phyloP scores from a whole-genome alignment of 2,888 invertebrate species.

The Cephus spinipes region DNA sequence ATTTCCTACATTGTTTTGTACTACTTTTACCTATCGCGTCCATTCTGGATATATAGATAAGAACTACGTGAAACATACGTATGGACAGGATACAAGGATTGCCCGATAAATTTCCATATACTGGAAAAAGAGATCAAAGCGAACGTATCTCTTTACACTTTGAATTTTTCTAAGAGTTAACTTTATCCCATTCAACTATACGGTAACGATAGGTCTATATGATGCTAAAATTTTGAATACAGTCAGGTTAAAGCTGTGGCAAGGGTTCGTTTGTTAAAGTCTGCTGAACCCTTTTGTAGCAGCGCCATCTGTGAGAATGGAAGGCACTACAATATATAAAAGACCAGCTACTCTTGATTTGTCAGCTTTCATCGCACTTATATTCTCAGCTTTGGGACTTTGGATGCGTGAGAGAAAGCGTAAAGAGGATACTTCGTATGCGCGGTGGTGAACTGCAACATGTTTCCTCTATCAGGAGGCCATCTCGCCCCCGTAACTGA shows the following conservation, averaged over 20 bases:
- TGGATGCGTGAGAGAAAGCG: constrained; percentile 25
- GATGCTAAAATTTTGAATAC: too few species aligned
- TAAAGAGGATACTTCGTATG: constrained; percentile 44
- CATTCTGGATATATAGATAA: not conserved
- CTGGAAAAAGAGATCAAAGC: not conserved
- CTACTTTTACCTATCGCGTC: not conserved
- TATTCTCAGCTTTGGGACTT: not conserved
- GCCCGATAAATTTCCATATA: not conserved
- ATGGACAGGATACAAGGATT: not conserved
- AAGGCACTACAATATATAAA: not conserved
- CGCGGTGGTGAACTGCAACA: constrained; percentile 46
- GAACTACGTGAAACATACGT: not conserved
- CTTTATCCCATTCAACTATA: not conserved
- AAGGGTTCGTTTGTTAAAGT: not conserved
- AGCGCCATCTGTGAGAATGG: not conserved
- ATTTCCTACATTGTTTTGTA: not conserved
- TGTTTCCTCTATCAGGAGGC: constrained; percentile 54
- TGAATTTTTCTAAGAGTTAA: not conserved
- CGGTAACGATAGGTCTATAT: not conserved
- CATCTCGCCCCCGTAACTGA: constrained; percentile 33
- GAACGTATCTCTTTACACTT: not conserved
- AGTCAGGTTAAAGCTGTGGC: not conserved
- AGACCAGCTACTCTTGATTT: constrained; percentile 4
- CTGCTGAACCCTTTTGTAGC: not conserved
- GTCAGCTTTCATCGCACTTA: not conserved